phyloP scores from a whole-genome alignment of 1,140 invertebrate genomes.

The Nasonia longicornis region DNA sequence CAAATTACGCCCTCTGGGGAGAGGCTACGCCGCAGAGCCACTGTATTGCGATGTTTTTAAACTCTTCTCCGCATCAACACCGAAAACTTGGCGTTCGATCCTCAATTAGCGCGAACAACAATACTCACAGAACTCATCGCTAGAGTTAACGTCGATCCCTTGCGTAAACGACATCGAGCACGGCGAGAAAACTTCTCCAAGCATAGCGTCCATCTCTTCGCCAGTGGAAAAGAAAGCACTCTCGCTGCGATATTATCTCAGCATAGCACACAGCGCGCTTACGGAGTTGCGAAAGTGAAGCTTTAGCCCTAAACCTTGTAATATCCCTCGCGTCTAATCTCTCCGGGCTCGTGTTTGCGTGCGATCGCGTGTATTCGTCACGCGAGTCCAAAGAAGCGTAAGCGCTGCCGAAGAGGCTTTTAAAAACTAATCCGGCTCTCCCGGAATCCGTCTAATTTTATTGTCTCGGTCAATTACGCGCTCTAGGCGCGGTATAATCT shows the following conservation, averaged over 20 bases:
- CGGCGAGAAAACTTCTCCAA: too few species aligned
- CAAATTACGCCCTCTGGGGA: too few species aligned
- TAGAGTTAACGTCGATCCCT: not conserved
- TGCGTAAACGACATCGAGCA: not conserved
- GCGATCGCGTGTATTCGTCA: not conserved
- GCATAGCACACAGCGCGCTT: too few species aligned
- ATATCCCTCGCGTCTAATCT: not conserved
- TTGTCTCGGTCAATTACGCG: constrained; percentile 21
- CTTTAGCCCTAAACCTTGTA: too few species aligned
- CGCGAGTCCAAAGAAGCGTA: not conserved
- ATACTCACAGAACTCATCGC: not conserved
- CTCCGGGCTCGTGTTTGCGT: not conserved
- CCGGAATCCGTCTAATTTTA: constrained; percentile 23
- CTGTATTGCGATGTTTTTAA: too few species aligned
- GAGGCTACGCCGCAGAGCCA: too few species aligned
- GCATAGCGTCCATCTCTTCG: not conserved
- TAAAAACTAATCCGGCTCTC: constrained; percentile 24
- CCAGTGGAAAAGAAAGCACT: not conserved
- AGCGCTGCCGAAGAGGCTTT: not conserved
- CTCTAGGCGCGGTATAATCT: not conserved
- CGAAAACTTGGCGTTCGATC: too few species aligned
- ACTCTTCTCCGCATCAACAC: too few species aligned
- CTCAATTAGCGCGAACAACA: not conserved
- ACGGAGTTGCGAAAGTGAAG: not conserved
- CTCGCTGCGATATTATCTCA: not conserved